These are phyloP conservation scores for Agrochola lota DNA, from an alignment of 2,888 invertebrate species.

Conservation along the genomic window DNA sequence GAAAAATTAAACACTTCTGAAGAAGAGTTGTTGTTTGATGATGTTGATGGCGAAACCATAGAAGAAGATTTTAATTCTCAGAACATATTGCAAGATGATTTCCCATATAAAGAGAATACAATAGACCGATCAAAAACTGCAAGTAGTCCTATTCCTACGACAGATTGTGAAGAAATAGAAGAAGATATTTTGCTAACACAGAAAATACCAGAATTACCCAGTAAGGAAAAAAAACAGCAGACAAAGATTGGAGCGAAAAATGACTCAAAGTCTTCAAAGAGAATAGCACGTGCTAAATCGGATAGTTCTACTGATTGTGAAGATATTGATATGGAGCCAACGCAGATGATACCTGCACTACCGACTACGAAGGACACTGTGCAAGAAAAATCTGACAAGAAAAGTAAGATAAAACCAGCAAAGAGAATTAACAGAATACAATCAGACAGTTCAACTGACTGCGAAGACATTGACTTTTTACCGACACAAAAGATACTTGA, in stretches of 20 bases:
- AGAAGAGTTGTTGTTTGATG: constrained; percentile 82
- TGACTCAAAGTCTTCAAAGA: constrained; percentile 30
- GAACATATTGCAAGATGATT: constrained; percentile 75
- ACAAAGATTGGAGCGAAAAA: constrained; percentile 2
- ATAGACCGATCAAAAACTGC: constrained; percentile 23
- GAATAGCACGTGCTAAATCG: constrained; percentile 62
- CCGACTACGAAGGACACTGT: constrained; percentile 13
- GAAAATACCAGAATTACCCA: constrained; percentile 53
- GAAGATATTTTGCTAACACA: constrained; percentile 63
- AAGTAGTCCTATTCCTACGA: constrained; percentile 38
- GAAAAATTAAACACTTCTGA: constrained; percentile 72
- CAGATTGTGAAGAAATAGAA: constrained; percentile 67
- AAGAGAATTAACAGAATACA: constrained; percentile 63
- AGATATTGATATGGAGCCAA: constrained; percentile 74
- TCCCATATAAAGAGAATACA: constrained; percentile 43
- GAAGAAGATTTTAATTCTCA: constrained; percentile 80
- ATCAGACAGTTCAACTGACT: constrained; percentile 73
- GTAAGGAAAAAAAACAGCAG: constrained; percentile 11
- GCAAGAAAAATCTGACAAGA: constrained; percentile 1
- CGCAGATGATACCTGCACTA: constrained; percentile 70
- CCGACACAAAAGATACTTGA: constrained; percentile 64
- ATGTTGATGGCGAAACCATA: constrained; percentile 73
- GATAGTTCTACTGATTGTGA: constrained; percentile 78
- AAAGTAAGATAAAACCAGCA: constrained; percentile 16
- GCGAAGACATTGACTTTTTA: constrained; percentile 69